Evolutionary conservation across 2,888 invertebrate species (phyloP), one percentile per base, ranked within the genome.

Genomic region (Magallana nippona): DNA sequence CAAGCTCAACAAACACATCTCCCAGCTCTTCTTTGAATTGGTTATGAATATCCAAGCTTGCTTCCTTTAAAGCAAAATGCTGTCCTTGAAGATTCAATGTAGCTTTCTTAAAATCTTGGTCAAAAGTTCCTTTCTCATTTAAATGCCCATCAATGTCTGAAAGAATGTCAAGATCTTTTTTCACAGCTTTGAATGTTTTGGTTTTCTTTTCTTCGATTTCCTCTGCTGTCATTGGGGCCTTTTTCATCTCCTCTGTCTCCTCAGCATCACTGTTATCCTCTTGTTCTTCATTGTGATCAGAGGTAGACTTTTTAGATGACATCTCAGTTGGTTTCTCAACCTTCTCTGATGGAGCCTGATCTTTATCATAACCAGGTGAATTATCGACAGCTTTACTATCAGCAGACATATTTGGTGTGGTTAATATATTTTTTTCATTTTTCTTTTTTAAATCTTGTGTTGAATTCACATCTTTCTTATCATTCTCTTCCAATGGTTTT

Each of bases 51-150:
- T 22, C 17, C 17, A 83, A 60, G 3, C 79, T 60, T 19, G 55
- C 60, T 5, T 22, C 22, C 55, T 55, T 83, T 55, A 83, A 55
- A 55, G 60, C 55, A n/a, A 83, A 83, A 10, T 83, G 83, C 63
- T 10, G 55, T 17, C 62, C 10, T 55, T 63, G 60, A 13, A 79
- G 19, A 19, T 79, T 60, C 44, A 62, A 63, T 15, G 83, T 19
- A 27, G 79, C 79, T 2, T 44, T 22, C 27, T 79, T 79, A n/a
- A 27, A 83, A 55, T 60, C n/a, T 56, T 55, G 55, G 11, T 55
- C 44, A 15, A 79, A 60, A 11, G 22, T 60, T n/a, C 83, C 83
- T 55, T 79, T 79, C 63, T 83, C 83, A 22, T 63, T 56, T 27
- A 62, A 19, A 10, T 79, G 32, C 17, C 55, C 79, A n/a, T 63